These are phyloP conservation scores for Onychostruthus taczanowskii DNA, from an alignment of 2,113 vertebrate genomes.

Conservation along the genomic window DNA sequence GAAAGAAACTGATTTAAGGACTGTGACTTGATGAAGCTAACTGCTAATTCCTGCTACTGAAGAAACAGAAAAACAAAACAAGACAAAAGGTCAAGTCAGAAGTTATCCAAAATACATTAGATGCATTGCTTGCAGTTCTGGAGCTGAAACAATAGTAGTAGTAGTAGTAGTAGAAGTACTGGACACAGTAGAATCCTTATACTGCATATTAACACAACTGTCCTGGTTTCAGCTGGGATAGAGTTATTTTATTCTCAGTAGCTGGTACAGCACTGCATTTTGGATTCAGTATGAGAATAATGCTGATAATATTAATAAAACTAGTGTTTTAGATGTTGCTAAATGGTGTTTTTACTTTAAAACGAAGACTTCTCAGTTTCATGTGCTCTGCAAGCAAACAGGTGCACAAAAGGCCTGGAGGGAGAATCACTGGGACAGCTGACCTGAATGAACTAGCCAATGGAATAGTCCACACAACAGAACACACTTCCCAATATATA, in stretches of 20 bases:
- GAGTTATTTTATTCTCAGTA: background rate
- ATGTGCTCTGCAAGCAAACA: background rate
- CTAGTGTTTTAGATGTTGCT: background rate
- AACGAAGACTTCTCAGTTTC: background rate
- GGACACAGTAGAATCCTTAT: background rate
- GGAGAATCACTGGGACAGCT: background rate
- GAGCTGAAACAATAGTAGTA: background rate
- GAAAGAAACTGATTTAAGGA: too few species aligned
- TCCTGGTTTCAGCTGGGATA: background rate
- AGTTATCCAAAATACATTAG: background rate
- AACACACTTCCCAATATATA: background rate
- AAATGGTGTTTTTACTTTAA: background rate
- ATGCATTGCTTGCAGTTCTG: background rate
- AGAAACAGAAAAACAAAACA: background rate
- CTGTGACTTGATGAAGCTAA: background rate
- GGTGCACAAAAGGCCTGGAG: background rate
- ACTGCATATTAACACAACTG: background rate
- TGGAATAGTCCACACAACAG: background rate
- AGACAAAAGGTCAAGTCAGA: background rate
- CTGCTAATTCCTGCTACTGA: accelerated
- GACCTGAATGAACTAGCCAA: background rate
- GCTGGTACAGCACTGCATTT: background rate
- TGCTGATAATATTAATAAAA: background rate
- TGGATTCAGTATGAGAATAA: background rate
- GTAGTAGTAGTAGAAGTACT: background rate